Conservation (phyloP, 2,888 invertebrate genomes). For the Actias luna region DNA sequence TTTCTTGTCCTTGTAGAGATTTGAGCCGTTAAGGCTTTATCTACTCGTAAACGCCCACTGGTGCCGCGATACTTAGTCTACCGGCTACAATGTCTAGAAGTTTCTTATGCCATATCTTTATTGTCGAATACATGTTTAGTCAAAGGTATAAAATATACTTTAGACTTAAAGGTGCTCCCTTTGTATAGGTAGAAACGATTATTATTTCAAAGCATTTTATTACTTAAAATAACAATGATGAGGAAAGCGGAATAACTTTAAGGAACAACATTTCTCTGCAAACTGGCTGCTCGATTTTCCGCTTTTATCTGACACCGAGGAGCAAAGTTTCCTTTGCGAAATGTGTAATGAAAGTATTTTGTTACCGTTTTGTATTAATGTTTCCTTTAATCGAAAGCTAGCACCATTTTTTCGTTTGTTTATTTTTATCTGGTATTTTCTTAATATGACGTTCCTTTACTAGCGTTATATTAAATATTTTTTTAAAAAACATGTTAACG, state of each 20-base stretch:
- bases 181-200: not conserved
- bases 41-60: too few species aligned
- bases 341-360: conserved; percentile 1
- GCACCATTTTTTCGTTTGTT: not conserved
- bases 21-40: too few species aligned
- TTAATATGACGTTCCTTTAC: too few species aligned
- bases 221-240: not conserved
- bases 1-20: too few species aligned
- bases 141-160: not conserved
- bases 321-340: not conserved
- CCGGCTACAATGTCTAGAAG: too few species aligned
- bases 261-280: not conserved
- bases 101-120: too few species aligned
- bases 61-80: too few species aligned
- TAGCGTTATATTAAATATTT: too few species aligned
- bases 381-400: not conserved
- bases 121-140: too few species aligned
- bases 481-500: too few species aligned
- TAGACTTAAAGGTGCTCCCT: conserved; percentile 1
- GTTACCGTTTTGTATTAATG: not conserved
- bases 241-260: not conserved
- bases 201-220: not conserved
- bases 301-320: not conserved
- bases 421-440: not conserved
- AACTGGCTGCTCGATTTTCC: conserved; percentile 1